These are phyloP conservation scores for Nasonia vitripennis DNA, from an alignment of 1,140 invertebrate species.

Conservation along the genomic window DNA sequence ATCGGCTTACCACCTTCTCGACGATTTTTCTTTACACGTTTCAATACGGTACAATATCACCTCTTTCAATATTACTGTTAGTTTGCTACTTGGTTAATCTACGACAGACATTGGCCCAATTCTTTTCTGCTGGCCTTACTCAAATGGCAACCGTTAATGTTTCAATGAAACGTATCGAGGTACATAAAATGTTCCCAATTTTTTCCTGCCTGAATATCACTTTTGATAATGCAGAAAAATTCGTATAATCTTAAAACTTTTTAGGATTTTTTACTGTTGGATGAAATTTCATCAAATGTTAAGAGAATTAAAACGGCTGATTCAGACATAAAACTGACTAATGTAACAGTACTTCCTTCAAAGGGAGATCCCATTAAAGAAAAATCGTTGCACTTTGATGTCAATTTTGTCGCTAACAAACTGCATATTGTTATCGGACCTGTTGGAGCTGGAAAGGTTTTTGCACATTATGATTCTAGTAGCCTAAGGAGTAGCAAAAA, in stretches of 20 bases:
- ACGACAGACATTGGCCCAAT: neutral
- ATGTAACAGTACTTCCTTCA: too few relatives aligned
- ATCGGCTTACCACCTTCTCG: neutral
- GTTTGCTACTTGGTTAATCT: neutral
- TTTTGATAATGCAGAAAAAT: neutral
- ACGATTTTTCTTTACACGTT: neutral
- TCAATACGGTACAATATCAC: neutral
- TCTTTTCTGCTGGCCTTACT: neutral
- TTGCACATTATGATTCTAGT: too few relatives aligned
- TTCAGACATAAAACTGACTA: too few relatives aligned
- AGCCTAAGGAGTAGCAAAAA: too few relatives aligned
- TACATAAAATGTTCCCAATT: neutral
- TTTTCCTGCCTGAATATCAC: too few relatives aligned
- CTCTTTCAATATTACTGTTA: neutral
- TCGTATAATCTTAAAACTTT: neutral
- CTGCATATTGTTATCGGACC: conserved; percentile 84
- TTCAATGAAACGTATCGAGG: neutral
- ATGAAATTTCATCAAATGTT: conserved; percentile 68
- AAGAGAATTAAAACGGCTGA: neutral
- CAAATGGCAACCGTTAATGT: neutral
- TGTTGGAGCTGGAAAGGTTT: conserved; percentile 87
- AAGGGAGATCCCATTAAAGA: conserved; percentile 58
- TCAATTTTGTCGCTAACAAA: conserved; percentile 80
- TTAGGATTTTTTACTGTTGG: conserved; percentile 69
- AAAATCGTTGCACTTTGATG: conserved; percentile 76